phyloP scores from a whole-genome alignment of 2,113 vertebrate species.

The Poeciliopsis retropinna region DNA sequence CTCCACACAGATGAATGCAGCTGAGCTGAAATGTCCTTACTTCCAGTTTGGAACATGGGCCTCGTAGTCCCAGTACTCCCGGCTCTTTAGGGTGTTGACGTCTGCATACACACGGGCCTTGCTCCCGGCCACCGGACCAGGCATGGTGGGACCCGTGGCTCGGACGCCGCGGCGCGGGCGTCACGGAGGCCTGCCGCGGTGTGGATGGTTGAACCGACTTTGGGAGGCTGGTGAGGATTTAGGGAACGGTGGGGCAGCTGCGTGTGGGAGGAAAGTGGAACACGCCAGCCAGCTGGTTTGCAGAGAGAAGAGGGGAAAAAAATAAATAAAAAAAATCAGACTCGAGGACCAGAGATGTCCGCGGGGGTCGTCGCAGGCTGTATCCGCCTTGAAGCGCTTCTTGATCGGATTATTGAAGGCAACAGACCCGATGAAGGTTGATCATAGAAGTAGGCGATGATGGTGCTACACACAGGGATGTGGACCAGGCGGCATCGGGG shows the following conservation, averaged over 20 bases:
- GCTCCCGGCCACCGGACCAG: conserved; percentile 94
- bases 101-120: conserved; percentile 97
- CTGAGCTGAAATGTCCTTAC: conserved; percentile 78
- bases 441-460: neutral
- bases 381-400: conserved; percentile 34
- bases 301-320: neutral
- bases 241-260: neutral
- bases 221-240: neutral
- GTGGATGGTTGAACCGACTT: neutral
- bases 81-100: conserved; percentile 95
- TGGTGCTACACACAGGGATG: conserved; percentile 20
- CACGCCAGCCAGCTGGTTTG: conserved; percentile 15
- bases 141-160: conserved; percentile 88
- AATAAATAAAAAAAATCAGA: neutral
- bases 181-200: conserved; percentile 24
- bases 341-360: conserved; percentile 4
- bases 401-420: conserved; percentile 44
- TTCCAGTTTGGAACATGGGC: conserved; percentile 96
- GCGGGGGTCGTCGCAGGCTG: conserved; percentile 11
- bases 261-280: conserved; percentile 31
- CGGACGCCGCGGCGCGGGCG: conserved; percentile 42
- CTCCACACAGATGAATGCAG: conserved; percentile 26
- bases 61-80: conserved; percentile 99
- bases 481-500: conserved; percentile 34
- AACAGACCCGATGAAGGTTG: conserved; percentile 31